Evolutionary conservation across 1,140 invertebrate genomes (phyloP).

Genomic region (Branchinecta lynchi): DNA sequence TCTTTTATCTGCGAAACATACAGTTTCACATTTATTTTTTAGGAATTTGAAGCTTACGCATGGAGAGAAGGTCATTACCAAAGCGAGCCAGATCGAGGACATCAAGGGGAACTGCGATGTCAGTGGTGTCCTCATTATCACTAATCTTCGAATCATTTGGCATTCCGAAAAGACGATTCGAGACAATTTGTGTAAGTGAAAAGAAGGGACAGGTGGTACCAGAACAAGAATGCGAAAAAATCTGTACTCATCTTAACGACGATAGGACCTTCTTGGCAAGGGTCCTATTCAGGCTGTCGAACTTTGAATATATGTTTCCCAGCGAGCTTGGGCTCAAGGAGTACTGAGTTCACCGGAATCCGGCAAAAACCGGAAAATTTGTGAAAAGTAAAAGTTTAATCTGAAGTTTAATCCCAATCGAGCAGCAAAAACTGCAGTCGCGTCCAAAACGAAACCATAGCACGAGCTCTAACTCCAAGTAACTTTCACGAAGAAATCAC

Average conservation of each 20-base stretch:
- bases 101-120: not conserved
- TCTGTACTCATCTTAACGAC: not conserved
- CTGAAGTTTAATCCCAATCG: too few relatives aligned
- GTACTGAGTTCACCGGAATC: not conserved
- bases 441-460: too few relatives aligned
- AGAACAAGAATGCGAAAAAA: not conserved
- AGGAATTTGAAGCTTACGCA: not conserved
- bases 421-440: too few relatives aligned
- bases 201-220: not conserved
- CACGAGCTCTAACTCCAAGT: too few relatives aligned
- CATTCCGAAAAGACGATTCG: not conserved
- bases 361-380: not conserved
- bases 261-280: too few relatives aligned
- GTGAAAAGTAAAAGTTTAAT: too few relatives aligned
- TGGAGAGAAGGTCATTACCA: not conserved
- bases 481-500: too few relatives aligned
- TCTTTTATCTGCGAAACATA: too few relatives aligned
- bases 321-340: too few relatives aligned
- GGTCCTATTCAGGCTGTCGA: not conserved
- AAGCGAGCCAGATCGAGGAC: not conserved
- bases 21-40: not conserved
- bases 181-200: not conserved
- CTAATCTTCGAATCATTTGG: not conserved
- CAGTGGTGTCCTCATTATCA: not conserved
- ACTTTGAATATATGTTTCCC: not conserved